phyloP scores from a whole-genome alignment of 2,888 invertebrate species.

The Synanthedon tipuliformis region DNA sequence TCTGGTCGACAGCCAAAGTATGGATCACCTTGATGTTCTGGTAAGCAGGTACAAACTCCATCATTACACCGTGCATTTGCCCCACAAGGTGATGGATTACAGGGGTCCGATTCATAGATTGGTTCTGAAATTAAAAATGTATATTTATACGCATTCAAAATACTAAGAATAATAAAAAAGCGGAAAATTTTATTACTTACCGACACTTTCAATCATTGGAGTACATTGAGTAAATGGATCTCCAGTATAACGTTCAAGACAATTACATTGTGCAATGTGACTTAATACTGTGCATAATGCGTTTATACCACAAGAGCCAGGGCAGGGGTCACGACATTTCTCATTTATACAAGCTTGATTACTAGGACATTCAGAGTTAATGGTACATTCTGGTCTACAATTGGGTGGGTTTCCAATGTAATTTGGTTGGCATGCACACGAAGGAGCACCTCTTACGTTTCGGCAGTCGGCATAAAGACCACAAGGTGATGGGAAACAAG shows the following conservation, averaged over 20 bases:
- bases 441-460: slow-evolving; percentile 64
- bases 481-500: slow-evolving; percentile 77
- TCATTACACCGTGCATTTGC: slow-evolving; percentile 77
- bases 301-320: slow-evolving; percentile 73
- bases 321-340: slow-evolving; percentile 76
- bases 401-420: slow-evolving; percentile 76
- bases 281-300: slow-evolving; percentile 72
- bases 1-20: slow-evolving; percentile 84
- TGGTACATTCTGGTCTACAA: slow-evolving; percentile 76
- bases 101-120: slow-evolving; percentile 59
- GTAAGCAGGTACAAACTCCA: slow-evolving; percentile 77
- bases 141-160: slow-evolving; percentile 1
- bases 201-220: slow-evolving; percentile 35
- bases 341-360: slow-evolving; percentile 75
- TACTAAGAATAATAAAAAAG: neutral
- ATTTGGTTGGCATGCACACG: slow-evolving; percentile 71
- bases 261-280: slow-evolving; percentile 74
- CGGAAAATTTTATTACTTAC: slow-evolving; percentile 18
- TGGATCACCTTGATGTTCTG: slow-evolving; percentile 83
- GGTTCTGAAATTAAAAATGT: slow-evolving; percentile 24
- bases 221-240: slow-evolving; percentile 70
- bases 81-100: slow-evolving; percentile 77
- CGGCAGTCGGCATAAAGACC: slow-evolving; percentile 74
- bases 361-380: slow-evolving; percentile 77
- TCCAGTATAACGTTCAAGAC: slow-evolving; percentile 67